Evolutionary conservation across 1,140 invertebrate species (phyloP), one percentile per base, ranked within the genome.

Genomic region (Brachionus asplanchnoidis): DNA sequence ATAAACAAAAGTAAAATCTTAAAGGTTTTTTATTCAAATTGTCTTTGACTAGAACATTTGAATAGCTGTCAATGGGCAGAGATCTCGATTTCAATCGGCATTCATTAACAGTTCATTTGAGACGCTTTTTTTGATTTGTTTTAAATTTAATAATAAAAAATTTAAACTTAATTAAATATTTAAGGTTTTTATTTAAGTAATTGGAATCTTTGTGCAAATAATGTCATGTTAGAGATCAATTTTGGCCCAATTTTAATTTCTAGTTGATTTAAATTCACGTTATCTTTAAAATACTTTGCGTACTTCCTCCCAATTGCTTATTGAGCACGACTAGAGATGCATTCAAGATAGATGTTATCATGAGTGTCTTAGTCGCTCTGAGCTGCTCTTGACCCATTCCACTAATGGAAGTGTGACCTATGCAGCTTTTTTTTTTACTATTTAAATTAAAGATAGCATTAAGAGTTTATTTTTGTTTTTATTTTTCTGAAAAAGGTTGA

Each of bases 11-110:
- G 14, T 11, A 14, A 32, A 32, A 6, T 40, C 32, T 68, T 32
- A 32, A 68, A 68, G 66, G 66, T 68, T 68, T 28, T 68, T 68
- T 68, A 68, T 68, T 68, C 66, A n/a, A 68, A 68, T 68, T 68
- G 32, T 68, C 66, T 68, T 60, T 60, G 53, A 60, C 66, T 32
- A 66, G 26, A 66, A 66, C 60, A 26, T 28, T 68, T 32, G n/a
- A 32, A 68, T 32, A 68, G 32, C 66, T 68, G 66, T 68, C 66
- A 68, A 68, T 32, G 1, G 32, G 5, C 6, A 14, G 44, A 68
- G 32, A 9, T 68, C 66, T 32, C 26, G 2, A 68, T 60, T 60
- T 60, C 53, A 23, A 8, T 60, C 53, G 53, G 32, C 26, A 68
- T 36, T 36, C 32, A 36, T 68, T 68, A 68, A 68, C 66, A 68